Base-by-base conservation (phyloP, 2,888 invertebrate genomes). In the Crossocerus cetratus region DNA sequence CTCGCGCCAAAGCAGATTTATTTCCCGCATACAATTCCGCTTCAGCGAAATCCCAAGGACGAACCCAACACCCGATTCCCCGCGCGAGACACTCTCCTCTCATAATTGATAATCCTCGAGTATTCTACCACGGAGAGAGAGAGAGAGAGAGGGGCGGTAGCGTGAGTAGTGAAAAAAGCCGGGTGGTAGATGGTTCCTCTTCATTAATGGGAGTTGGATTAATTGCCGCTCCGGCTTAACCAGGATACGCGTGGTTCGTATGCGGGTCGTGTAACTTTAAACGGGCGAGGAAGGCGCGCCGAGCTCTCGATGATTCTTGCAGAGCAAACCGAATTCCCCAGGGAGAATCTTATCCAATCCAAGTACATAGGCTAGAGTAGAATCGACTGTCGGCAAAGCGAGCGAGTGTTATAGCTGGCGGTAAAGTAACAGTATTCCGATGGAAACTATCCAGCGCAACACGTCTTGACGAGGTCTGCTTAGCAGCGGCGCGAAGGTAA, bases 151-250 rank as follows among this genome's bases (percentile, higher is more conserved):
- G n/a, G n/a, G n/a, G 5, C 5, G 4, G 8, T 8, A 5, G 13
- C 1, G 65, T 16, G 69, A 56, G 57, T 16, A 53, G 20, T 57
- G 57, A 44, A 70, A 60, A 60, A 65, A 54, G 49, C 53, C 45
- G 5, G 20, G 20, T 11, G 43, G 63, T 32, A 42, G 32, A 22
- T 55, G 58, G 56, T 56, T 72, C 55, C 65, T 68, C 65, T 69
- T 66, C 70, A 20, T 65, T 80, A 80, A 80, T 80, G 66, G 72
- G 64, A 74, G 69, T 56, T 74, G 67, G 68, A 78, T 78, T 76
- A 78, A 80, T 78, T 74, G 63, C 69, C 8, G 58, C 22, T 42
- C 18, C 42, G 42, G 18, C 43, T 42, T 44, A 56, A 69, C 45
- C 58, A 69, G 70, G 71, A 65, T 72, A 67, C 49, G 65, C 63